Conservation (phyloP, 2,888 invertebrate species). For the Rapana venosa region DNA sequence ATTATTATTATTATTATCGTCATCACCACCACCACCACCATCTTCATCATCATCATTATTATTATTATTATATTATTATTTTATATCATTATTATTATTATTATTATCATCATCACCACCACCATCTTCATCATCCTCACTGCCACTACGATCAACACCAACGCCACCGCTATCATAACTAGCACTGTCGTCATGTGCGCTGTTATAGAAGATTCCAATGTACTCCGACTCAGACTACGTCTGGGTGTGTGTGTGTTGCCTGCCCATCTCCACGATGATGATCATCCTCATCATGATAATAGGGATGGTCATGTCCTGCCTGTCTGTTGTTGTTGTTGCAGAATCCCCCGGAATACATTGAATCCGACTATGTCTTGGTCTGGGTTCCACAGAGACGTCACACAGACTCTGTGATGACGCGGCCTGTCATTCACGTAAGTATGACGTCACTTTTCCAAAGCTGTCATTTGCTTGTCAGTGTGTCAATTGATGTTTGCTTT, state of each 20-base stretch:
- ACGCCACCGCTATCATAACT: background rate
- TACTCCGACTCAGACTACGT: too few relatives aligned
- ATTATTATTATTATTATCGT: background rate
- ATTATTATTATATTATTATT: background rate
- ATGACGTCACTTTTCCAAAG: background rate
- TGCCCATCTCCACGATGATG: too few relatives aligned
- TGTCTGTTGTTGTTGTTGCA: background rate
- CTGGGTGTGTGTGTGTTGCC: too few relatives aligned
- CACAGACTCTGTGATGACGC: constrained; percentile 42
- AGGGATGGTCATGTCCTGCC: too few relatives aligned
- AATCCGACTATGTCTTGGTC: constrained; percentile 42
- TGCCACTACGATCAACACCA: background rate
- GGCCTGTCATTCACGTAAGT: constrained; percentile 31
- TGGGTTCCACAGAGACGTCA: constrained; percentile 41
- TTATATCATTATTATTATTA: background rate
- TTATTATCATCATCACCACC: background rate
- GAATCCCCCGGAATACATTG: constrained; percentile 27
- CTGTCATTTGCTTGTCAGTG: background rate
- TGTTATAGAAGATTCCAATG: background rate
- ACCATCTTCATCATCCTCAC: background rate
- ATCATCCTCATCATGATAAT: too few relatives aligned
- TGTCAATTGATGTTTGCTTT: background rate
- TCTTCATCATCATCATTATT: background rate
- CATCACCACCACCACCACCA: too few relatives aligned
- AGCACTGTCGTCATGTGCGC: background rate